Percentiles rank a stretch among this genome's conserved stretches.
These are phyloP conservation scores for Sinosuthora webbiana DNA, from an alignment of 2,113 vertebrate genomes.

Conservation along the genomic window DNA sequence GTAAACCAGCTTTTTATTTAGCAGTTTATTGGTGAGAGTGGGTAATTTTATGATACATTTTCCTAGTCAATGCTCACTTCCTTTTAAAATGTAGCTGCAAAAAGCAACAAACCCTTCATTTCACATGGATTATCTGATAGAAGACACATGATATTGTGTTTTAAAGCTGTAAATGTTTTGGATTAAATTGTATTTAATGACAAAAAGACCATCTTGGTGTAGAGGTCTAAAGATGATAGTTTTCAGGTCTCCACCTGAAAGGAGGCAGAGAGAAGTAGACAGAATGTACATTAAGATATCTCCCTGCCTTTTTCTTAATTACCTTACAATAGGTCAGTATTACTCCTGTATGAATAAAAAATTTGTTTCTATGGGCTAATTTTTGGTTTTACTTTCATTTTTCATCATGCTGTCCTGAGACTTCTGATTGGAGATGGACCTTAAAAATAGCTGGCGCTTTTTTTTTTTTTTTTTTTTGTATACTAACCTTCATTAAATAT, in stretches of 20 bases:
- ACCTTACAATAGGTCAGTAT: not conserved
- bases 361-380: not conserved
- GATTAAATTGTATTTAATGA: not conserved
- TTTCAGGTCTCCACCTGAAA: not conserved
- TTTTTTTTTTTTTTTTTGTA: no score
- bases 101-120: constrained; percentile 12
- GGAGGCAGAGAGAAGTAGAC: not conserved
- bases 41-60: constrained; percentile 39
- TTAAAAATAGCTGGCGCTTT: not conserved
- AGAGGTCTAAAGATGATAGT: not conserved
- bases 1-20: constrained; percentile 67
- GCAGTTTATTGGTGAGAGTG: constrained; percentile 28
- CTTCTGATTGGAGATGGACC: not conserved
- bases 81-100: not conserved
- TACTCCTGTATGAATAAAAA: rapidly evolving
- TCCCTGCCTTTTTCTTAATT: not conserved
- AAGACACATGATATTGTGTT: not conserved
- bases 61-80: not conserved
- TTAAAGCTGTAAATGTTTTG: not conserved
- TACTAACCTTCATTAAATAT: not conserved
- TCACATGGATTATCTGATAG: not conserved
- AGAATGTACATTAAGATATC: not conserved
- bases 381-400: not conserved
- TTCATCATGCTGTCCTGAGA: not conserved
- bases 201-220: not conserved